Evolutionary conservation across 2,888 invertebrate genomes (phyloP).

Genomic region (Drosophila vallismaia): DNA sequence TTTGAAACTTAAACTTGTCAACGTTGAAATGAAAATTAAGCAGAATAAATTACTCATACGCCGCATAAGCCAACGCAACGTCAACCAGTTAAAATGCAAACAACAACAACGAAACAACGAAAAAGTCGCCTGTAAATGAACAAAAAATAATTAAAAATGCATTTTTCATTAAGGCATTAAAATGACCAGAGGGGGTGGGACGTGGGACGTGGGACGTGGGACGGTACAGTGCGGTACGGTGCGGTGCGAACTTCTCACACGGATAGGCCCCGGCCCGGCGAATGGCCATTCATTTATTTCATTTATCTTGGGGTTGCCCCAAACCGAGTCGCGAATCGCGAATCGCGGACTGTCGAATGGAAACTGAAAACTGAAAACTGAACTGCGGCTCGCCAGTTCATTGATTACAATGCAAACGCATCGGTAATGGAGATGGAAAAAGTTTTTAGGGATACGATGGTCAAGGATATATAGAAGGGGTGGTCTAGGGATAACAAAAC

Average conservation of each 20-base stretch:
- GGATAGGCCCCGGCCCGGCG: background rate
- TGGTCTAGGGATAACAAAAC: background rate
- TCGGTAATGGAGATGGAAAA: conserved; percentile 18
- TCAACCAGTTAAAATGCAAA: conserved; percentile 1
- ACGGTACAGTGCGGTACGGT: too few relatives aligned
- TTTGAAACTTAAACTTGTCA: conserved; percentile 65
- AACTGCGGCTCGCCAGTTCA: conserved; percentile 51
- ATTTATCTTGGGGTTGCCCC: conserved; percentile 63
- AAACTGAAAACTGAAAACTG: conserved; percentile 24
- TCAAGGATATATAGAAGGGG: background rate
- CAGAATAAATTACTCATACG: conserved; percentile 73
- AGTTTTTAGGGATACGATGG: background rate
- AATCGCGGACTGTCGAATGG: conserved; percentile 6
- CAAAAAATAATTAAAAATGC: conserved; percentile 78
- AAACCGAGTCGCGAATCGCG: conserved; percentile 17
- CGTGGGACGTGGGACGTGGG: too few relatives aligned
- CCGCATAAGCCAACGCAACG: conserved; percentile 63
- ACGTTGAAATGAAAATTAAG: conserved; percentile 52
- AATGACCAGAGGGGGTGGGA: conserved; percentile 41
- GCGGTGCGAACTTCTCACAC: conserved; percentile 4
- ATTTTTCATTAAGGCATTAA: conserved; percentile 78
- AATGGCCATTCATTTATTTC: conserved; percentile 70
- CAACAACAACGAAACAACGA: conserved; percentile 13
- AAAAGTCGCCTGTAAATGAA: conserved; percentile 62
- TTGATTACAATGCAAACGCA: conserved; percentile 58